Evolutionary conservation across 2,888 invertebrate species (phyloP).

Genomic region (Parasteatoda lunata): DNA sequence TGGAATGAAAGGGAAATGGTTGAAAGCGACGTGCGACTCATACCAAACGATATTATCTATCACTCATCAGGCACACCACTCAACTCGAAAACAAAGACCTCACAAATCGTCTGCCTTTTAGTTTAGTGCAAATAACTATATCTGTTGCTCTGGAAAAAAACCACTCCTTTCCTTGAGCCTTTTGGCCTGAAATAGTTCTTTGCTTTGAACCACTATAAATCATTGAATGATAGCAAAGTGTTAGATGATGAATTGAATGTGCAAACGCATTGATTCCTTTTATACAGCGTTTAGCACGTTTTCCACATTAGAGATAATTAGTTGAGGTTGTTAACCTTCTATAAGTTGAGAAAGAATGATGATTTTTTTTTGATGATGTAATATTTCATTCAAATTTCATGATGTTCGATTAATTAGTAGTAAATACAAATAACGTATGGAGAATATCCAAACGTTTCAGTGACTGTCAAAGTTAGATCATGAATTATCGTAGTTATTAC

Average conservation of each 20-base stretch:
- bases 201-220: background rate
- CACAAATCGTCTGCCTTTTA: background rate
- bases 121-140: background rate
- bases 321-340: constrained; percentile 21
- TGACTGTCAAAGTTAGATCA: no score
- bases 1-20: background rate
- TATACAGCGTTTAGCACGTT: constrained; percentile 2
- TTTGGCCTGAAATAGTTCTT: background rate
- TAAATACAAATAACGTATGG: no score
- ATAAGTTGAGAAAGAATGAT: background rate
- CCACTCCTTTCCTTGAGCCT: background rate
- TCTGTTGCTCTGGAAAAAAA: background rate
- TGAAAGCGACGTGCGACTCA: background rate
- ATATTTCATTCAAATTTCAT: no score
- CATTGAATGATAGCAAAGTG: background rate
- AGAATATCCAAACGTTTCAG: no score
- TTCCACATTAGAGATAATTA: constrained; percentile 28
- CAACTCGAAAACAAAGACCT: background rate
- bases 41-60: background rate
- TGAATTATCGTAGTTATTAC: no score
- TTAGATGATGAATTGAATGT: background rate
- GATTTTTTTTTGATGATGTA: no score
- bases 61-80: background rate
- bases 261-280: background rate
- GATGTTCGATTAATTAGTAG: no score